Evolutionary conservation across 2,888 invertebrate genomes (phyloP).

Genomic region (Glyphotaelius pellucidus): DNA sequence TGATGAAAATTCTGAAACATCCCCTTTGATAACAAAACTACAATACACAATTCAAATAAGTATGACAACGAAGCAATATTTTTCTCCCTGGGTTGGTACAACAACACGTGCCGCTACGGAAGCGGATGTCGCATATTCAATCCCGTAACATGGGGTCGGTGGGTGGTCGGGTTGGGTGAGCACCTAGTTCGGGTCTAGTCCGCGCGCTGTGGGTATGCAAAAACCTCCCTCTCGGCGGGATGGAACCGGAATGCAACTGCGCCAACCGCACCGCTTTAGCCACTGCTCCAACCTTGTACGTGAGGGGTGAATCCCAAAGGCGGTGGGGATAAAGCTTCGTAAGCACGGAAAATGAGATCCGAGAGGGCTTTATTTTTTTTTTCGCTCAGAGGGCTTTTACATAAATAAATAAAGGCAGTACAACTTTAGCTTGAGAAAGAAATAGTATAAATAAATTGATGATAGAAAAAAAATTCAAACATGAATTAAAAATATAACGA

Average conservation of each 20-base stretch:
- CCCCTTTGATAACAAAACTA: background rate
- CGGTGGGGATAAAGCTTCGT: background rate
- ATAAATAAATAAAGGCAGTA: too few species aligned
- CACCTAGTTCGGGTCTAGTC: background rate
- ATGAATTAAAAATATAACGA: too few species aligned
- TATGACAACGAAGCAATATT: background rate
- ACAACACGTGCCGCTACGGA: background rate
- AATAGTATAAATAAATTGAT: too few species aligned
- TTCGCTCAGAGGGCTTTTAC: too few species aligned
- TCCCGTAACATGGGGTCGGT: background rate
- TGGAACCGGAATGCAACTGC: constrained; percentile 37
- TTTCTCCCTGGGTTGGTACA: background rate
- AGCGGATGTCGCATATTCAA: background rate
- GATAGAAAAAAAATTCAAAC: too few species aligned
- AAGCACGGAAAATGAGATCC: background rate
- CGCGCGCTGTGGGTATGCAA: background rate
- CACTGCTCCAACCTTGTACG: constrained; percentile 12
- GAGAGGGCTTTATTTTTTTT: too few species aligned
- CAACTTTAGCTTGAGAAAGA: too few species aligned
- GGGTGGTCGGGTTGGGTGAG: background rate
- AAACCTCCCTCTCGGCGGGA: constrained; percentile 11
- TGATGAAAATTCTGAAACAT: background rate
- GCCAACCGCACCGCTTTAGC: constrained; percentile 19
- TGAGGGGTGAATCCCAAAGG: constrained; percentile 15
- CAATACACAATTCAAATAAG: background rate